phyloP scores from a whole-genome alignment of 2,797 vertebrate species.

The Todus mexicanus region DNA sequence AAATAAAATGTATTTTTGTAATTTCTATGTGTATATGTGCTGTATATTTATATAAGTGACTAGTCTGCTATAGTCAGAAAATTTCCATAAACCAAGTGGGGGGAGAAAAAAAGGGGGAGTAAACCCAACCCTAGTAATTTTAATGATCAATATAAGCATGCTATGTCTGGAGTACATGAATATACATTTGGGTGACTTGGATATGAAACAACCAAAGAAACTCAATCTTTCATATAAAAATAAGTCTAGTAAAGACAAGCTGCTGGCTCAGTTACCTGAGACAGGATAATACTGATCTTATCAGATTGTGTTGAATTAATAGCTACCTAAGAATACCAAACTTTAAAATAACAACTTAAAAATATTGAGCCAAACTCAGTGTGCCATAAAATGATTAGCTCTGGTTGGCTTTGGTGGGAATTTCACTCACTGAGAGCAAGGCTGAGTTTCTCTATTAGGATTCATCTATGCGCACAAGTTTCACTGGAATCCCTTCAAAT shows the following conservation, averaged over 20 bases:
- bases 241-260: constrained; percentile 28
- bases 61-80: constrained; percentile 55
- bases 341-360: background rate
- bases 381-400: background rate
- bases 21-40: constrained; percentile 75
- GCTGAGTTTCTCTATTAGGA: background rate
- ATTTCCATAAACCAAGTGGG: constrained; percentile 36
- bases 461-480: background rate
- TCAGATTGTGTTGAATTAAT: constrained; percentile 24
- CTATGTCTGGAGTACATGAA: constrained; percentile 13
- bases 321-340: constrained; percentile 32
- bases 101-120: background rate
- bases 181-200: constrained; percentile 56
- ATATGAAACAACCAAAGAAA: constrained; percentile 75
- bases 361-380: background rate
- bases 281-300: background rate
- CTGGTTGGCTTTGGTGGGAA: background rate
- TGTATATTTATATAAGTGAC: constrained; percentile 76
- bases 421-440: background rate
- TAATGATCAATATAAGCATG: background rate
- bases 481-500: background rate
- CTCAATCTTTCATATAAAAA: constrained; percentile 58
- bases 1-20: constrained; percentile 85
- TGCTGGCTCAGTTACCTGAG: constrained; percentile 36
- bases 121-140: background rate